Conservation (phyloP, 2,797 vertebrate genomes). For the Mallotus villosus region DNA sequence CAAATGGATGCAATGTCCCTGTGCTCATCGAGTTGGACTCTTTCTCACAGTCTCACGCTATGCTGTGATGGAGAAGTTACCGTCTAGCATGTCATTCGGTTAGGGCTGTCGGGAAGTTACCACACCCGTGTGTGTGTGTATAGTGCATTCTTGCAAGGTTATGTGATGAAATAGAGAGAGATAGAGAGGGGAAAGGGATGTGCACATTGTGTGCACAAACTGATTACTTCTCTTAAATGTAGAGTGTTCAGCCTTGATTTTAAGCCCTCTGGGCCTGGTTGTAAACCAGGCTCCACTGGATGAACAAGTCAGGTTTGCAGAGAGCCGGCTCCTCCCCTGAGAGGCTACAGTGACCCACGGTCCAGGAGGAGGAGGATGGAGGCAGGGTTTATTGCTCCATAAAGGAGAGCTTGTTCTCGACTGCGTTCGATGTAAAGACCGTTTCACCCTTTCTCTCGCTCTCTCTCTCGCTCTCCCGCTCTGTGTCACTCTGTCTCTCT, state of each 20-base stretch:
- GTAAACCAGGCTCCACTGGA: not conserved
- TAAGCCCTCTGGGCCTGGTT: too few species aligned
- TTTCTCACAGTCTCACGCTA: not conserved
- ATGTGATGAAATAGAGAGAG: too few species aligned
- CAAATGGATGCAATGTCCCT: too few species aligned
- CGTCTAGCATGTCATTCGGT: not conserved
- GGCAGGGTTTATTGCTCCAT: conserved; percentile 1
- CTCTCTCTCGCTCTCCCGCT: not conserved
- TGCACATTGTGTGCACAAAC: too few species aligned
- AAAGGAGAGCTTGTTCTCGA: conserved; percentile 29
- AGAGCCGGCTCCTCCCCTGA: not conserved
- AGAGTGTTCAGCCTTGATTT: too few species aligned
- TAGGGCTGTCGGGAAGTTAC: too few species aligned
- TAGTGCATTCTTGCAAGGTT: too few species aligned
- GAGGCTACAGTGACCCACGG: not conserved
- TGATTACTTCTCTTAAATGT: too few species aligned
- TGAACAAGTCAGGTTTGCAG: not conserved
- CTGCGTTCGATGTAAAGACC: conserved; percentile 12
- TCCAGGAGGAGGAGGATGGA: conserved; percentile 1
- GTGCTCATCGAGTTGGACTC: not conserved
- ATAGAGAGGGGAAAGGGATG: too few species aligned
- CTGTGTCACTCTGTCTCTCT: not conserved
- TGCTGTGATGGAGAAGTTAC: not conserved
- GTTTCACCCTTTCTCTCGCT: not conserved
- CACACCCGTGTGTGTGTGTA: too few species aligned